Conservation (phyloP, 2,888 invertebrate species). For the Imbricaverruca yamaguchii region DNA sequence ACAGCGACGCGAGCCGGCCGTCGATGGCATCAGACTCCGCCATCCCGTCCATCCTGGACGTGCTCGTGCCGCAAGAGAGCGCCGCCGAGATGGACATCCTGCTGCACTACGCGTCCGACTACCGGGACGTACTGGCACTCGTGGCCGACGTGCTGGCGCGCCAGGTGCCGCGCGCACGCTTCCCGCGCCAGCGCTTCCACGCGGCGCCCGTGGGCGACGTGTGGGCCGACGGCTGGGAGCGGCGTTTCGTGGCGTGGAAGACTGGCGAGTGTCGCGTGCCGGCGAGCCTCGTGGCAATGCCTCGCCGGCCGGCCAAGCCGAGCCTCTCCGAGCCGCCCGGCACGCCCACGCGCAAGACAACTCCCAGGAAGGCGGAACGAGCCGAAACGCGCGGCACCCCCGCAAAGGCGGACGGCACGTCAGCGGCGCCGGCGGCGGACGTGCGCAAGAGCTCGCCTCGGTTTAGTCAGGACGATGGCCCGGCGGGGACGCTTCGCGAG, state of each 20-base stretch:
- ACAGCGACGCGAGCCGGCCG: neutral
- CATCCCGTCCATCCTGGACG: slow-evolving; percentile 19
- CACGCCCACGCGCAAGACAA: slow-evolving; percentile 4
- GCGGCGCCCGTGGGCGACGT: neutral
- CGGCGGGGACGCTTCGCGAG: neutral
- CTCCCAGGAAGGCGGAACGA: neutral
- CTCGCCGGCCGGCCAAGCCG: neutral
- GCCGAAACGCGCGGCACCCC: neutral
- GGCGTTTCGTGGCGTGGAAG: slow-evolving; percentile 4
- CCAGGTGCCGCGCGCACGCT: slow-evolving; percentile 2
- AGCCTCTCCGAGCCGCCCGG: neutral
- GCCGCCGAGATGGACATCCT: neutral
- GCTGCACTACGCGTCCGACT: neutral
- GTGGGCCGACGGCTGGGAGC: slow-evolving; percentile 15
- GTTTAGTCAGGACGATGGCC: neutral
- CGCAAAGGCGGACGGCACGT: neutral
- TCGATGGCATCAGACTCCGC: neutral
- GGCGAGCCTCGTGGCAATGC: neutral
- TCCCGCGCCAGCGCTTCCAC: neutral
- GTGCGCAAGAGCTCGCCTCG: neutral
- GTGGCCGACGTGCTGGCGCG: neutral
- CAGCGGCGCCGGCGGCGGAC: neutral
- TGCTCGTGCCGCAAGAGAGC: neutral
- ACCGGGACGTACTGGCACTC: neutral
- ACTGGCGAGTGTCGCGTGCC: slow-evolving; percentile 9